Conservation (phyloP, 2,888 invertebrate species). For the Philereme transversata region DNA sequence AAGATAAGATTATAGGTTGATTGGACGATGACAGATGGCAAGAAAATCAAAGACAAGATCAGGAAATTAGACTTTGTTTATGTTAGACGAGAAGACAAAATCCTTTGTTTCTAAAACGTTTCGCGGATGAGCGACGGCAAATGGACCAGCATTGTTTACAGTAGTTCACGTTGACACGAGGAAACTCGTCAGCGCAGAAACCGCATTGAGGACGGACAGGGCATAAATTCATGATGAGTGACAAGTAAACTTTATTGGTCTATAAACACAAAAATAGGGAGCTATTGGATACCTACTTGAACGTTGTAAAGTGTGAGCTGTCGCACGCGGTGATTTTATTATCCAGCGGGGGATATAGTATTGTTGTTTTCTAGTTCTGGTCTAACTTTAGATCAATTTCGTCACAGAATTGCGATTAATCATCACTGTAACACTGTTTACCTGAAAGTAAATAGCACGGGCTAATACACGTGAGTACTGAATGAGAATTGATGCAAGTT, state of each 20-base stretch:
- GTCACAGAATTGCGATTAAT: conserved; percentile 4
- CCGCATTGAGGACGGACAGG: conserved; percentile 76
- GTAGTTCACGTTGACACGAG: conserved; percentile 72
- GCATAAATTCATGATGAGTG: conserved; percentile 79
- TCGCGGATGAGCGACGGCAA: conserved; percentile 69
- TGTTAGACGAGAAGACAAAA: conserved; percentile 71
- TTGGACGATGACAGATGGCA: conserved; percentile 30
- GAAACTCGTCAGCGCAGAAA: conserved; percentile 80
- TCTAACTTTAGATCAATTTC: conserved; percentile 27
- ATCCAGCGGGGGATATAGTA: conserved; percentile 43
- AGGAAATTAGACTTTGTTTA: conserved; percentile 81
- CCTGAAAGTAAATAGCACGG: no score
- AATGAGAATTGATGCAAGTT: no score
- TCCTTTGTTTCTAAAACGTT: conserved; percentile 68
- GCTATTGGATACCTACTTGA: conserved; percentile 66
- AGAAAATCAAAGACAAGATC: conserved; percentile 59
- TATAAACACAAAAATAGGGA: conserved; percentile 79
- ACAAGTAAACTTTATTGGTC: conserved; percentile 81
- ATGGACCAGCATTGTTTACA: conserved; percentile 65
- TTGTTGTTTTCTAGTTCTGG: conserved; percentile 32
- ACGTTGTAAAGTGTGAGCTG: conserved; percentile 68
- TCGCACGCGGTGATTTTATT: conserved; percentile 69
- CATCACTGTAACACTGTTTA: neutral
- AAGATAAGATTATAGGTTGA: conserved; percentile 18
- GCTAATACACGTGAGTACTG: no score